phyloP scores from a whole-genome alignment of 2,888 invertebrate species.

The Conistra vaccinii region DNA sequence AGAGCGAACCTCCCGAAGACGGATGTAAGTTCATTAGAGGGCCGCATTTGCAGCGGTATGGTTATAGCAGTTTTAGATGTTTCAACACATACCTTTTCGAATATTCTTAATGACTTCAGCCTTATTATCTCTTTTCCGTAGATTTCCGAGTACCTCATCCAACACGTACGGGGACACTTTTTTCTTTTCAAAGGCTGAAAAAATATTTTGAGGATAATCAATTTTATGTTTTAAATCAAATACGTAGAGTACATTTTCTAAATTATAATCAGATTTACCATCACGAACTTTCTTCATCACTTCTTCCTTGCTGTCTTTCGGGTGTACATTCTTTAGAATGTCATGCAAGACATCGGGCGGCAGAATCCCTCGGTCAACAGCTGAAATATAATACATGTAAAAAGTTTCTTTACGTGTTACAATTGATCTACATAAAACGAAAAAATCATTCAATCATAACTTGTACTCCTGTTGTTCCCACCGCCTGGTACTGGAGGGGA shows the following conservation, averaged over 20 bases:
- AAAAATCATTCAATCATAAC: too few relatives aligned
- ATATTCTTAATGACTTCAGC: slow-evolving; percentile 37
- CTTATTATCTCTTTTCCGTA: slow-evolving; percentile 30
- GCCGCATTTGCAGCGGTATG: too few relatives aligned
- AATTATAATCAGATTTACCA: slow-evolving; percentile 18
- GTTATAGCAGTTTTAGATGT: too few relatives aligned
- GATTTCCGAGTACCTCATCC: slow-evolving; percentile 26
- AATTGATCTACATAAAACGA: neutral
- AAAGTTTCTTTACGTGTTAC: neutral
- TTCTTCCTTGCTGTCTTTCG: slow-evolving; percentile 35
- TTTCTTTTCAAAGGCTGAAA: slow-evolving; percentile 39
- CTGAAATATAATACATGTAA: slow-evolving; percentile 26
- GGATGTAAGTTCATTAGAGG: too few relatives aligned
- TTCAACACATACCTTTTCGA: slow-evolving; percentile 29
- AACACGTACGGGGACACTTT: slow-evolving; percentile 19
- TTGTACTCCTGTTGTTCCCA: too few relatives aligned
- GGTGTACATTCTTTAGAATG: slow-evolving; percentile 20
- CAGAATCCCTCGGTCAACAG: slow-evolving; percentile 35
- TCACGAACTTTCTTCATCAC: slow-evolving; percentile 42
- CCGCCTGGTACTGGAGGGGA: too few relatives aligned
- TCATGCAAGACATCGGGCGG: slow-evolving; percentile 38
- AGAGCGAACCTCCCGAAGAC: too few relatives aligned
- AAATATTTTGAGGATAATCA: neutral
- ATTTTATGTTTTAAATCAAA: neutral
- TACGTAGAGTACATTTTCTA: neutral